These are phyloP conservation scores for Anas flavirostris DNA, from an alignment of 2,797 vertebrate genomes.

Conservation along the genomic window DNA sequence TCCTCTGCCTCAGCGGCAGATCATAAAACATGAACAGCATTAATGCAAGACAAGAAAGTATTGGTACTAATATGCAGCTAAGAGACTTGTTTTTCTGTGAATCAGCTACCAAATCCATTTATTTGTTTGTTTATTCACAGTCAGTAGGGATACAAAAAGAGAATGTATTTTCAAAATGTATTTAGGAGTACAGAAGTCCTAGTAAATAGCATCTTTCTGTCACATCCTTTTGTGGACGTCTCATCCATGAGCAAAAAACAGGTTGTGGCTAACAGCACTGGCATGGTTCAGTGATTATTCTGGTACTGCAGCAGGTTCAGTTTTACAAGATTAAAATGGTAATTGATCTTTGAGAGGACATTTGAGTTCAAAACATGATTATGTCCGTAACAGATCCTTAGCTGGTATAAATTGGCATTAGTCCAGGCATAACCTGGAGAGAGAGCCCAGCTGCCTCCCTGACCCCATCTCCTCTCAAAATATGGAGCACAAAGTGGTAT, in stretches of 20 bases:
- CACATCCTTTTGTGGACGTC: neutral
- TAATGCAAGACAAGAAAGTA: slow-evolving; percentile 1
- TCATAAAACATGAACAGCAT: neutral
- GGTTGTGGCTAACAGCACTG: neutral
- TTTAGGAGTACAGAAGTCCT: neutral
- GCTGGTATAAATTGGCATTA: neutral
- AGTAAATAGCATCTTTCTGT: neutral
- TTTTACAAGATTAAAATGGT: slow-evolving; percentile 6
- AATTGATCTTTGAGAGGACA: slow-evolving; percentile 12
- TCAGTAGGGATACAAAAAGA: neutral
- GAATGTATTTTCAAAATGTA: neutral
- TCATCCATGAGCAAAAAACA: neutral
- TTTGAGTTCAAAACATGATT: neutral
- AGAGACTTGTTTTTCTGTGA: neutral
- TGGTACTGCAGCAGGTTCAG: neutral
- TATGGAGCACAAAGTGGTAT: rapidly evolving
- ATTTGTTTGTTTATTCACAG: neutral
- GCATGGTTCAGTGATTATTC: neutral
- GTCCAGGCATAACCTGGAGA: neutral
- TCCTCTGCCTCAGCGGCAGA: neutral
- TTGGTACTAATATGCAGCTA: neutral
- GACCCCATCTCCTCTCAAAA: neutral
- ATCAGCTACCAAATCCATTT: neutral
- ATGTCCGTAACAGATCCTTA: neutral
- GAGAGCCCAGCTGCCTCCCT: neutral